A percentile compares a stretch with the other conserved stretches of the same genome.
These are phyloP conservation scores for Temnothorax unifasciatus DNA, from an alignment of 2,888 invertebrate genomes.

Conservation along the genomic window DNA sequence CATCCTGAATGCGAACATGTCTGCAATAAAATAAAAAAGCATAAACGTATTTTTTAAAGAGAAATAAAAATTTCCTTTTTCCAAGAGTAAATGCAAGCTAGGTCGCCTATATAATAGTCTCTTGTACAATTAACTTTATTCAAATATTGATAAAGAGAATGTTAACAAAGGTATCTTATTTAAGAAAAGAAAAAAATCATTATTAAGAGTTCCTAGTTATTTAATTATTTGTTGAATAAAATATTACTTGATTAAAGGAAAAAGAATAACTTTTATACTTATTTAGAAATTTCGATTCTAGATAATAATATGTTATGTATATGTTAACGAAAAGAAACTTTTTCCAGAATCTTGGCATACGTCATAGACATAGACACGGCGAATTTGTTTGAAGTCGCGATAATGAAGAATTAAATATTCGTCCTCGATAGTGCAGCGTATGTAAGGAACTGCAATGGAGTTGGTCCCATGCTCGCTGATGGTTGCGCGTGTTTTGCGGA, in stretches of 20 bases:
- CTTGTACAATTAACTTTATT: background rate
- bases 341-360: background rate
- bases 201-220: too few species aligned
- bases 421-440: slow-evolving; percentile 5
- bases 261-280: background rate
- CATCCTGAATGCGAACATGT: background rate
- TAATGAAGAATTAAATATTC: slow-evolving; percentile 62
- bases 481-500: slow-evolving; percentile 74
- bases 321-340: background rate
- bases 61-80: background rate
- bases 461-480: slow-evolving; percentile 41
- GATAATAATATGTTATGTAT: background rate
- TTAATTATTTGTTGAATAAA: background rate
- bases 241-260: background rate
- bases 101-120: background rate
- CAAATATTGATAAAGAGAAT: too few species aligned
- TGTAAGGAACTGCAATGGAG: slow-evolving; percentile 41
- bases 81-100: background rate
- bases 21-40: background rate
- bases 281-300: background rate
- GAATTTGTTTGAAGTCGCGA: background rate
- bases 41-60: background rate
- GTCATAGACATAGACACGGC: background rate
- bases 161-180: background rate
- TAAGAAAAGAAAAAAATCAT: background rate